Base-by-base conservation (phyloP, 1,140 invertebrate species). In the Bombus terrestris region DNA sequence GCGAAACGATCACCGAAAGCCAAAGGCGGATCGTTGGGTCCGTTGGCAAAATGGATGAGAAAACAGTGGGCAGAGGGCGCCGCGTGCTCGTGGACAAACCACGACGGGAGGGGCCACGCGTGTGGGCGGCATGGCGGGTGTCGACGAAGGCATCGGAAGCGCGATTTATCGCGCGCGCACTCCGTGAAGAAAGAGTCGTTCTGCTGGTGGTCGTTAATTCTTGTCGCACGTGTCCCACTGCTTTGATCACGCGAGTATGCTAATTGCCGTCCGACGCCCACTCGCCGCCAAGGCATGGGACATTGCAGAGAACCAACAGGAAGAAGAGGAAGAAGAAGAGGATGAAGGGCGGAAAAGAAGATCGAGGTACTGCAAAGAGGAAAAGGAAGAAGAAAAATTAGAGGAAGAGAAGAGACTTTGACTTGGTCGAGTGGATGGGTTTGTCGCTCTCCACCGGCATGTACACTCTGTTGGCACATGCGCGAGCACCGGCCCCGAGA, bases 181-280 rank as follows among this genome's bases (percentile, higher is more conserved):
- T 62, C 66, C 62, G 64, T 77, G 89, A 91, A 72, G 79, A 91
- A 85, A 91, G 89, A 91, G 87, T 85, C 72, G 73, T 86, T 75
- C 86, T 77, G 86, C 75, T 83, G 86, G 87, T 89, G 87, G 75
- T 89, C 90, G 90, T 91, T 91, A 86, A 90, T 90, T 89, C 88
- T 80, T 83, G 90, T 89, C 90, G 88, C 90, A 84, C 88, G 86
- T 84, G 86, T 91, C 84, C 82, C 88, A 72, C 71, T 82, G 84
- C 90, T 91, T 91, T 91, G 90, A 91, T 91, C 90, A 89, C 86
- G 90, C 88, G 90, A 88, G 90, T 91, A 91, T 91, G 90, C 90
- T 91, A 91, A 91, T 91, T 91, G 88, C 82, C 86, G 80, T 81
- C 88, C 90, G 82, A 86, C 89, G 87, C 90, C 90, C 85, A 91